Evolutionary conservation across 2,797 vertebrate species (phyloP).

Genomic region (Masticophis lateralis): DNA sequence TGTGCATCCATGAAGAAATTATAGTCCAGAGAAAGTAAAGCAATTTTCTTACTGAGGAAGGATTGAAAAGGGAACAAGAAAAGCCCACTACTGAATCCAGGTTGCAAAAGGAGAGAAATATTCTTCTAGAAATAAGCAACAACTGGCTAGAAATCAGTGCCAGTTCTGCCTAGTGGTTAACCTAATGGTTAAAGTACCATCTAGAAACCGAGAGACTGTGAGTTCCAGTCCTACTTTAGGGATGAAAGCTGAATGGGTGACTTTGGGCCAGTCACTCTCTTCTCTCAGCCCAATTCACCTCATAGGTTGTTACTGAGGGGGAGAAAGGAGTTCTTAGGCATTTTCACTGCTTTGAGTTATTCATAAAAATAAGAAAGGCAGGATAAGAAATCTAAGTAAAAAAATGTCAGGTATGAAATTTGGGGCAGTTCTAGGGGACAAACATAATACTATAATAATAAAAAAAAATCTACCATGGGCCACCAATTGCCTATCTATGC

Average conservation of each 20-base stretch:
- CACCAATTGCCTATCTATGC: background rate
- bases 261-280: background rate
- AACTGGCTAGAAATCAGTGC: background rate
- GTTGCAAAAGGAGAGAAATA: background rate
- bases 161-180: background rate
- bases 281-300: background rate
- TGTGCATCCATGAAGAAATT: background rate
- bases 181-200: background rate
- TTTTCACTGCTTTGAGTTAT: background rate
- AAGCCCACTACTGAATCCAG: background rate
- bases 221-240: background rate
- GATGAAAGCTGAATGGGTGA: background rate
- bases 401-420: background rate
- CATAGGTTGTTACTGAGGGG: background rate
- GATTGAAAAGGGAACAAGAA: background rate
- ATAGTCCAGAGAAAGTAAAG: background rate
- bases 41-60: background rate
- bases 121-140: background rate
- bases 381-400: background rate
- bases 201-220: background rate
- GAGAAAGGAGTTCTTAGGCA: background rate
- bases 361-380: background rate
- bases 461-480: background rate
- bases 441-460: background rate
- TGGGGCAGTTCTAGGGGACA: background rate